A percentile compares a stretch with the other conserved stretches of the same genome.
Evolutionary conservation across 2,113 vertebrate species (phyloP).

Genomic region (Lepus americanus): DNA sequence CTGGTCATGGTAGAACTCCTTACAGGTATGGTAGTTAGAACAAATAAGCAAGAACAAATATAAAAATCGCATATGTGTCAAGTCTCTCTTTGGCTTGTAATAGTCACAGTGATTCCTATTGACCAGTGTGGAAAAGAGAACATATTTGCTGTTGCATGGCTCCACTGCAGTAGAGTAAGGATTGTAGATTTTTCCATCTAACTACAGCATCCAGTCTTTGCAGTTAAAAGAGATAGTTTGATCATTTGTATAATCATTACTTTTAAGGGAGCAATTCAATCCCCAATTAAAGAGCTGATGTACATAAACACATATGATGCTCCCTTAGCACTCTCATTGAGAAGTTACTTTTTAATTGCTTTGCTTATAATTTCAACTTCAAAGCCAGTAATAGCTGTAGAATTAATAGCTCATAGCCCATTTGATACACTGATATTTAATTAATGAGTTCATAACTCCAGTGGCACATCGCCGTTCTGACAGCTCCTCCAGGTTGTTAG

Average conservation of each 20-base stretch:
- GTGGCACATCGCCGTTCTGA: conserved; percentile 63
- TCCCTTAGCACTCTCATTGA: conserved; percentile 74
- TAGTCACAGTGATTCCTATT: neutral
- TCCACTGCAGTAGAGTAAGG: neutral
- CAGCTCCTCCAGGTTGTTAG: conserved; percentile 74
- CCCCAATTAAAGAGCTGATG: conserved; percentile 73
- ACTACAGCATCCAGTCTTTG: conserved; percentile 18
- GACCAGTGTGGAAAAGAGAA: neutral
- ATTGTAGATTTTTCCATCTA: conserved; percentile 22
- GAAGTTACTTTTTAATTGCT: conserved; percentile 85
- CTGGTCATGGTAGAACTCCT: neutral
- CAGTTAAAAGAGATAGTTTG: conserved; percentile 68
- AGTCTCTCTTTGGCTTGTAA: neutral
- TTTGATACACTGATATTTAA: conserved; percentile 84
- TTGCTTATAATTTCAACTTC: conserved; percentile 83
- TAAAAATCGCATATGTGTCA: neutral
- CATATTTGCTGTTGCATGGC: neutral
- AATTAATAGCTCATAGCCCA: conserved; percentile 84
- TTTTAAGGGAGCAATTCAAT: conserved; percentile 81
- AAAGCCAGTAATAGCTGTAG: conserved; percentile 81
- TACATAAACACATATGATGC: conserved; percentile 74
- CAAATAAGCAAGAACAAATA: conserved; percentile 34
- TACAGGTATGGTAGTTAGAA: neutral
- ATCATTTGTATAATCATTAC: conserved; percentile 79
- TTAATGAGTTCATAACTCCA: conserved; percentile 83